These are phyloP conservation scores for Epinotia demarniana DNA, from an alignment of 2,888 invertebrate genomes.

Conservation along the genomic window DNA sequence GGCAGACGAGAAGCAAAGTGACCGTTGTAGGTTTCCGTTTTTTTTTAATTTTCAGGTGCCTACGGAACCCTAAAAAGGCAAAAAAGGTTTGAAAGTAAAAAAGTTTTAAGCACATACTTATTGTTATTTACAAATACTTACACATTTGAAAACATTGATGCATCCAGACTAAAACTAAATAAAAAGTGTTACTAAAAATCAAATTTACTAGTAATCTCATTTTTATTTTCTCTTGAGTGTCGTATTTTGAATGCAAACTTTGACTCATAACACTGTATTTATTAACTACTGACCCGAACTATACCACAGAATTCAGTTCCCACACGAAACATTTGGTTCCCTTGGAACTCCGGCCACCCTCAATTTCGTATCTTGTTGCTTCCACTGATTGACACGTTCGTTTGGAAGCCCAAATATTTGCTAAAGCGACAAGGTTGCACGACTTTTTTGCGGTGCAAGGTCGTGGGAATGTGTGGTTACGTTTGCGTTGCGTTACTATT, in stretches of 20 bases:
- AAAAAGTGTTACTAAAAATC: too few species aligned
- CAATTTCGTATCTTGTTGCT: conserved; percentile 25
- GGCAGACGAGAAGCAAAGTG: too few species aligned
- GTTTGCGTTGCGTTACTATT: background rate
- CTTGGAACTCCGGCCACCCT: conserved; percentile 31
- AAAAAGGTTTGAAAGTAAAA: too few species aligned
- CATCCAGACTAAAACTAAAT: too few species aligned
- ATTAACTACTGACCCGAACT: background rate
- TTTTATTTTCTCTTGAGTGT: background rate
- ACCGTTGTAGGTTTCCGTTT: too few species aligned
- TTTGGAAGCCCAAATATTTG: conserved; percentile 11
- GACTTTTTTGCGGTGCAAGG: conserved; percentile 16
- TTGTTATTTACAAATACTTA: too few species aligned
- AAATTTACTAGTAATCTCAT: too few species aligned
- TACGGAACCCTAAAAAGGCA: too few species aligned
- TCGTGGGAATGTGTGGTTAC: conserved; percentile 18
- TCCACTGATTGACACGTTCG: conserved; percentile 22
- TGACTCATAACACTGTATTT: background rate
- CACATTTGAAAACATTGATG: too few species aligned
- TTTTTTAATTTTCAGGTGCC: too few species aligned
- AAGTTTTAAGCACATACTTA: too few species aligned
- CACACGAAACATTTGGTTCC: conserved; percentile 43
- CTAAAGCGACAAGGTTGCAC: conserved; percentile 22
- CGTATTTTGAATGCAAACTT: too few species aligned
- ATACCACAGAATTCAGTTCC: conserved; percentile 43